Evolutionary conservation across 2,113 vertebrate genomes (phyloP).

Genomic region (Shinisaurus crocodilurus): DNA sequence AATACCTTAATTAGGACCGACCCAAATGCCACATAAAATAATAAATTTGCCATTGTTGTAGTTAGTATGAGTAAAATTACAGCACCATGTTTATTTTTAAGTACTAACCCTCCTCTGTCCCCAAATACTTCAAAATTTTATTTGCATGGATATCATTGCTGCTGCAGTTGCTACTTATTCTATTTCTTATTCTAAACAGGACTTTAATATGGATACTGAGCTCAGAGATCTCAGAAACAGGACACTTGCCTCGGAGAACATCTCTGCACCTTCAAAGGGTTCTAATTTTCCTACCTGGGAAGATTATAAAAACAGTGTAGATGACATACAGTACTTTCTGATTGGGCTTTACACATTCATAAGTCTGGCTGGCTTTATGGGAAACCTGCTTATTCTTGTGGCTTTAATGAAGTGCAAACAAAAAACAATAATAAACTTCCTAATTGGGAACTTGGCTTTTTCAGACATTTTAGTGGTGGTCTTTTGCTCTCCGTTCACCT

Average conservation of each 20-base stretch:
- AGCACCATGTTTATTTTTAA: not conserved
- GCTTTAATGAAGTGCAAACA: constrained; percentile 80
- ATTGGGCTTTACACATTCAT: constrained; percentile 85
- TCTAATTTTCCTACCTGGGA: constrained; percentile 81
- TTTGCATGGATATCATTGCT: constrained; percentile 1
- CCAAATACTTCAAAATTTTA: not conserved
- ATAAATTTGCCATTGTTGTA: not conserved
- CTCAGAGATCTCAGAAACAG: constrained; percentile 69
- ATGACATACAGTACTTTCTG: constrained; percentile 85
- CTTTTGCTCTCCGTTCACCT: constrained; percentile 84
- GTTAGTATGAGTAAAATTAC: not conserved
- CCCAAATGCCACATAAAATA: not conserved
- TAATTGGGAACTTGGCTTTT: constrained; percentile 85
- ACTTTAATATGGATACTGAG: constrained; percentile 79
- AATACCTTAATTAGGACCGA: too few relatives aligned
- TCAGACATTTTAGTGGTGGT: constrained; percentile 86
- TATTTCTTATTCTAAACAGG: constrained; percentile 72
- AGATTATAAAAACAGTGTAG: constrained; percentile 81
- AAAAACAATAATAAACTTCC: constrained; percentile 83
- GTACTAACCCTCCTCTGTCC: not conserved
- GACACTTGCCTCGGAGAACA: constrained; percentile 70
- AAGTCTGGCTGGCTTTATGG: constrained; percentile 83
- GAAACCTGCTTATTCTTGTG: constrained; percentile 81
- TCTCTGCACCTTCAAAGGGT: constrained; percentile 64
- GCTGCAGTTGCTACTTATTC: constrained; percentile 55